phyloP scores from a whole-genome alignment of 2,113 vertebrate genomes.

The Penelope pileata region DNA sequence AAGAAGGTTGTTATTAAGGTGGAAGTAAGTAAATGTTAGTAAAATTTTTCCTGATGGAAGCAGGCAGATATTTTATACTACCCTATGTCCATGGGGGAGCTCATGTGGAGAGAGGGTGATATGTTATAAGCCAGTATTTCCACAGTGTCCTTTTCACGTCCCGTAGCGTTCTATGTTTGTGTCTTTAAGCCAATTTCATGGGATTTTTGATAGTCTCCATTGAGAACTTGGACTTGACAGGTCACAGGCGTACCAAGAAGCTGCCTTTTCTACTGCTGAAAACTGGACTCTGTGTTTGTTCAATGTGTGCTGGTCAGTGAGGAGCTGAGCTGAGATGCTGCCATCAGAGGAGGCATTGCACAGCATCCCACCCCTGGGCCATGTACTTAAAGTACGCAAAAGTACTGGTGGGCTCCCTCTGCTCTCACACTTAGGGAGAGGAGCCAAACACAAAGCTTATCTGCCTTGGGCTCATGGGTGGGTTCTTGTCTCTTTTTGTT shows the following conservation, averaged over 20 bases:
- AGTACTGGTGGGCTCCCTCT: not conserved
- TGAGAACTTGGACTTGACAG: not conserved
- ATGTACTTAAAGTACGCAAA: too few species aligned
- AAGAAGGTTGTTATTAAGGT: not conserved
- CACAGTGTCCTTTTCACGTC: not conserved
- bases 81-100: not conserved
- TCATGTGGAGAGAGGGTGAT: not conserved
- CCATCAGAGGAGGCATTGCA: not conserved
- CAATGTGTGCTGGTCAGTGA: rapidly evolving
- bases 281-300: not conserved
- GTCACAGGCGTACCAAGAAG: not conserved
- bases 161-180: not conserved
- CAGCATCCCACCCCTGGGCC: not conserved
- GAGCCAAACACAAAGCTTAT: not conserved
- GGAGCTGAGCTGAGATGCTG: not conserved
- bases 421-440: rapidly evolving
- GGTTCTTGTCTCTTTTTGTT: not conserved
- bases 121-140: not conserved
- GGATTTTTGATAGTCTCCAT: not conserved
- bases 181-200: rapidly evolving
- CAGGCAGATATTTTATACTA: not conserved
- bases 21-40: not conserved
- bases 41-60: not conserved
- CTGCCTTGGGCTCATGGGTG: not conserved
- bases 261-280: not conserved